Conservation (phyloP, 2,113 vertebrate genomes). For the Brachypteracias leptosomus region DNA sequence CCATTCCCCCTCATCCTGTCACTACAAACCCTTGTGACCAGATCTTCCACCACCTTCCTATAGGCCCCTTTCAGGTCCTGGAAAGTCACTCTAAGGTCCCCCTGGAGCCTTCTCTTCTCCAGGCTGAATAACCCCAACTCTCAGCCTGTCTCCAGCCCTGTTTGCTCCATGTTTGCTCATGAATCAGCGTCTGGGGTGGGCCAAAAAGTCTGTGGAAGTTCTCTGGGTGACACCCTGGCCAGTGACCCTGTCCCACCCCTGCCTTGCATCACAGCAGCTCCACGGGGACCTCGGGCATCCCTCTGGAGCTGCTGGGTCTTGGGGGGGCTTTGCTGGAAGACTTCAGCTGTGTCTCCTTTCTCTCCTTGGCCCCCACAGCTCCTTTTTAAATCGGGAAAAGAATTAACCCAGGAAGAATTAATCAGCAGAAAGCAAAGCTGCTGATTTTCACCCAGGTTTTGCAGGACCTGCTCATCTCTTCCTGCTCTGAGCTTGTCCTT, state of each 20-base stretch:
- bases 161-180: not conserved
- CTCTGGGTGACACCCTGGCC: not conserved
- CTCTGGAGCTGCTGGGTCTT: not conserved
- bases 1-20: too few species aligned
- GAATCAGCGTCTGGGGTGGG: not conserved
- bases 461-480: not conserved
- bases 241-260: accelerated
- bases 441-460: not conserved
- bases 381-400: not conserved
- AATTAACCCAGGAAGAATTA: not conserved
- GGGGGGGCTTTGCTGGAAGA: not conserved
- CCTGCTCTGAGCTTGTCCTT: not conserved
- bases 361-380: not conserved
- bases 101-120: too few species aligned
- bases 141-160: too few species aligned
- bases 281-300: accelerated
- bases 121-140: too few species aligned
- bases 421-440: not conserved
- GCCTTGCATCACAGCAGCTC: accelerated
- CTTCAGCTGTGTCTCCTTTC: not conserved
- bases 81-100: too few species aligned
- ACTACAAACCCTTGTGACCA: too few species aligned
- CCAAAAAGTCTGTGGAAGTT: not conserved
- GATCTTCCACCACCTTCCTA: too few species aligned
- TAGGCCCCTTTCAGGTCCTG: too few species aligned